phyloP scores from a whole-genome alignment of 2,888 invertebrate species.

The Epinotia nisella region DNA sequence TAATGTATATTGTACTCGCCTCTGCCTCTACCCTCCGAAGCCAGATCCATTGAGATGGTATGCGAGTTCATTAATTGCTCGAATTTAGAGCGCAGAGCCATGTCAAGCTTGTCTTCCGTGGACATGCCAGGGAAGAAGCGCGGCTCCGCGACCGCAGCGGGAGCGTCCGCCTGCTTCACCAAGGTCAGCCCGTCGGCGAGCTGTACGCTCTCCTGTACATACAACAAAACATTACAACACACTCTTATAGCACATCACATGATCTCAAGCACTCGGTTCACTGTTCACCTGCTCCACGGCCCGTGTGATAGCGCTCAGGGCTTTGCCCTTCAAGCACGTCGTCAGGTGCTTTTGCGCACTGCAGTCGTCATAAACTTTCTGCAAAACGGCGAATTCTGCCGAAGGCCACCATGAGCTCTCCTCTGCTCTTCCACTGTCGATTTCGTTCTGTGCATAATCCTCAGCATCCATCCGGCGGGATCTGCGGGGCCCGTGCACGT shows the following conservation, averaged over 20 bases:
- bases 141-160: slow-evolving; percentile 83
- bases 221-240: slow-evolving; percentile 64
- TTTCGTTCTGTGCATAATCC: slow-evolving; percentile 76
- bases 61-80: slow-evolving; percentile 87
- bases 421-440: slow-evolving; percentile 80
- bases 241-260: slow-evolving; percentile 54
- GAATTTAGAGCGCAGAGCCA: slow-evolving; percentile 81
- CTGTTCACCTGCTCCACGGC: slow-evolving; percentile 85
- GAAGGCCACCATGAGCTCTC: slow-evolving; percentile 83
- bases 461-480: slow-evolving; percentile 77
- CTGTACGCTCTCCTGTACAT: slow-evolving; percentile 84
- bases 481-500: slow-evolving; percentile 77
- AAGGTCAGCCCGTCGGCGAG: slow-evolving; percentile 85
- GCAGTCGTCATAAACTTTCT: slow-evolving; percentile 87
- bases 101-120: slow-evolving; percentile 83
- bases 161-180: slow-evolving; percentile 84
- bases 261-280: slow-evolving; percentile 49
- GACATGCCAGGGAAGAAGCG: slow-evolving; percentile 84
- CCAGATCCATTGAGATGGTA: slow-evolving; percentile 86
- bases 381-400: slow-evolving; percentile 84
- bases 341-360: slow-evolving; percentile 85
- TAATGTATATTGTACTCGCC: slow-evolving; percentile 58
- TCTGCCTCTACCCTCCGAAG: slow-evolving; percentile 81
- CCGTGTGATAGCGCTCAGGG: slow-evolving; percentile 83
- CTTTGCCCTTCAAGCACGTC: slow-evolving; percentile 86